Conservation (phyloP, 2,797 vertebrate species). For the Galaxias olidus region DNA sequence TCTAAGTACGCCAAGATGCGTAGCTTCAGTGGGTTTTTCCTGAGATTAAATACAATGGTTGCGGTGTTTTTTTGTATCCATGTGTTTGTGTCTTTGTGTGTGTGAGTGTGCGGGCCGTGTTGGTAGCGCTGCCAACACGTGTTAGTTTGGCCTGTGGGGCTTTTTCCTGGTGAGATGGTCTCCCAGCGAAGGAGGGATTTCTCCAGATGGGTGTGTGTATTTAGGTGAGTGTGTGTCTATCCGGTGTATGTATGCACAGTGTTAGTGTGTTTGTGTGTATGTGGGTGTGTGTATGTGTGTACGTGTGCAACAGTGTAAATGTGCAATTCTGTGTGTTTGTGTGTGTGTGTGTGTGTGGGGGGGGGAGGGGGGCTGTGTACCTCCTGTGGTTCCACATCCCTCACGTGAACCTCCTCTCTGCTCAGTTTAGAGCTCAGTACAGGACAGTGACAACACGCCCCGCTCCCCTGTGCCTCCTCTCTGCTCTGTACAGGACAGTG, state of each 20-base stretch:
- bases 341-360: slow-evolving; percentile 15
- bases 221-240: background rate
- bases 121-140: slow-evolving; percentile 26
- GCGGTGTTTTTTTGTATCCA: background rate
- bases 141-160: slow-evolving; percentile 22
- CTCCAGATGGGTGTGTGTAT: slow-evolving; percentile 50
- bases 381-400: background rate
- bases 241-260: too few relatives aligned
- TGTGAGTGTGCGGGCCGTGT: background rate
- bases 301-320: too few relatives aligned
- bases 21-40: background rate
- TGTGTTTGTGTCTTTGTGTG: slow-evolving; percentile 9
- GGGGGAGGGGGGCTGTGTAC: slow-evolving; percentile 9
- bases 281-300: background rate
- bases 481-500: too few relatives aligned
- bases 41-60: too few relatives aligned
- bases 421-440: too few relatives aligned
- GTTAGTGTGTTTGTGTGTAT: background rate
- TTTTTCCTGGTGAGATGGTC: slow-evolving; percentile 44
- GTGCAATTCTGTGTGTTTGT: background rate
- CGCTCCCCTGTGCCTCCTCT: too few relatives aligned
- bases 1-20: background rate
- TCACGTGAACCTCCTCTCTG: too few relatives aligned
- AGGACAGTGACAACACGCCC: too few relatives aligned
- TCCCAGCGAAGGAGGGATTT: slow-evolving; percentile 32